Evolutionary conservation across 2,888 invertebrate genomes (phyloP).

Genomic region (Orthonychiurus folsomi): DNA sequence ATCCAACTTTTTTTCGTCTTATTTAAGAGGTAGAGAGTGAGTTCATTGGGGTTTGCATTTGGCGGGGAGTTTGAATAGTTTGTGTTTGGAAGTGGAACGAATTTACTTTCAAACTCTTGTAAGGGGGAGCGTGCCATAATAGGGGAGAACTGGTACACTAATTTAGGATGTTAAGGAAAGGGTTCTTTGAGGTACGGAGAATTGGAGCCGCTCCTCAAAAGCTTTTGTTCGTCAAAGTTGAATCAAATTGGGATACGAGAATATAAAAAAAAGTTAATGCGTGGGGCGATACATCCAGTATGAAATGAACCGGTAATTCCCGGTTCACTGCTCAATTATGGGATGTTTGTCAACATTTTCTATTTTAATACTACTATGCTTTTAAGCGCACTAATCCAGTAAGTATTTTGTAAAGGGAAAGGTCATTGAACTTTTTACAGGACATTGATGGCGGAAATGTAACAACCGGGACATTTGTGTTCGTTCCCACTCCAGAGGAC

Average conservation of each 20-base stretch:
- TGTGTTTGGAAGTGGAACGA: not conserved
- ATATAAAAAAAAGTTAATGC: not conserved
- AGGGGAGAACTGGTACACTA: not conserved
- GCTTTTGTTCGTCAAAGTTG: not conserved
- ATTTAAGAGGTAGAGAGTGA: not conserved
- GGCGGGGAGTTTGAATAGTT: not conserved
- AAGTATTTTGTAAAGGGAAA: not conserved
- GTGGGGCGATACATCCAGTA: no score
- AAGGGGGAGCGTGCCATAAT: no score
- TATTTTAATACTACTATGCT: not conserved
- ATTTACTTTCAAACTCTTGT: not conserved
- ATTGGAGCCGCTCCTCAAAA: not conserved
- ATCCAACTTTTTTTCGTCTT: not conserved
- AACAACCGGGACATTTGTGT: conserved; percentile 71
- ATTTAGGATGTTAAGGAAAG: not conserved
- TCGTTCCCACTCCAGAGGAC: conserved; percentile 74
- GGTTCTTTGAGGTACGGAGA: not conserved
- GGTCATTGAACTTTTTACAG: conserved; percentile 47
- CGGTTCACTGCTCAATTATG: no score
- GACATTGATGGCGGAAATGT: conserved; percentile 69
- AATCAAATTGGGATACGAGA: not conserved
- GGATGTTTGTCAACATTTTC: no score
- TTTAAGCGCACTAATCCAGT: not conserved
- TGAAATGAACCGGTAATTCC: no score
- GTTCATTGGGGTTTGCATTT: not conserved